Percentiles rank a stretch among this genome's conserved stretches.
phyloP scores from a whole-genome alignment of 2,888 invertebrate species.

The Linnaemya vulpina region DNA sequence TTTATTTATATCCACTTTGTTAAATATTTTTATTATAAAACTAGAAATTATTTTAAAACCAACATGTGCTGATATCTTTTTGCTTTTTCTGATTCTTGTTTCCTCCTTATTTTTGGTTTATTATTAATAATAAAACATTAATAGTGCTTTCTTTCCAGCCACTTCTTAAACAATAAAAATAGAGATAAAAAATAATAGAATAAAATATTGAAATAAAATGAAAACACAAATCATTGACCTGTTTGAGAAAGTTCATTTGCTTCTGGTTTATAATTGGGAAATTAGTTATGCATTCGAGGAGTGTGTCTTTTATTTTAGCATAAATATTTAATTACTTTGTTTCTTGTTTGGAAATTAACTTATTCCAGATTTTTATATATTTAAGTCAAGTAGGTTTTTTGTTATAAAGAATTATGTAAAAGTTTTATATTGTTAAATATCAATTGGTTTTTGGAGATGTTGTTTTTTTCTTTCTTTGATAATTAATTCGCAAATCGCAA shows the following conservation, averaged over 20 bases:
- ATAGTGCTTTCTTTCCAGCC: slow-evolving; percentile 12
- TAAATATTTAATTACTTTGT: slow-evolving; percentile 3
- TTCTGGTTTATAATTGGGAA: slow-evolving; percentile 69
- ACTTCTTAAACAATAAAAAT: slow-evolving; percentile 16
- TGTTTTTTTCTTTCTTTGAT: too few relatives aligned
- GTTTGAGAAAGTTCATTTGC: slow-evolving; percentile 70
- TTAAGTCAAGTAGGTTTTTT: too few relatives aligned
- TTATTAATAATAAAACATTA: slow-evolving; percentile 36
- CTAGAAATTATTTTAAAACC: slow-evolving; percentile 7
- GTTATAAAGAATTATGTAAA: neutral
- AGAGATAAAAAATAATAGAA: too few relatives aligned
- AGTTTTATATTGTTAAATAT: neutral
- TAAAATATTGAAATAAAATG: neutral
- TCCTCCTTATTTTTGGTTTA: slow-evolving; percentile 24
- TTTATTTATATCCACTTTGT: too few relatives aligned
- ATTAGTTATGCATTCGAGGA: slow-evolving; percentile 50
- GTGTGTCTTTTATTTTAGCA: slow-evolving; percentile 10
- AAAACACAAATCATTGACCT: slow-evolving; percentile 68
- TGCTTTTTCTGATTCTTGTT: slow-evolving; percentile 4
- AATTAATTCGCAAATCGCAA: too few relatives aligned
- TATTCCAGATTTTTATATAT: slow-evolving; percentile 5
- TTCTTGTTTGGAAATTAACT: slow-evolving; percentile 3
- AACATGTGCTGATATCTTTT: neutral
- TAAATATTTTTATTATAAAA: neutral
- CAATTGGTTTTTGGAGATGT: too few relatives aligned